Conservation (phyloP, 2,888 invertebrate genomes). For the Lycocerus yunnanus region DNA sequence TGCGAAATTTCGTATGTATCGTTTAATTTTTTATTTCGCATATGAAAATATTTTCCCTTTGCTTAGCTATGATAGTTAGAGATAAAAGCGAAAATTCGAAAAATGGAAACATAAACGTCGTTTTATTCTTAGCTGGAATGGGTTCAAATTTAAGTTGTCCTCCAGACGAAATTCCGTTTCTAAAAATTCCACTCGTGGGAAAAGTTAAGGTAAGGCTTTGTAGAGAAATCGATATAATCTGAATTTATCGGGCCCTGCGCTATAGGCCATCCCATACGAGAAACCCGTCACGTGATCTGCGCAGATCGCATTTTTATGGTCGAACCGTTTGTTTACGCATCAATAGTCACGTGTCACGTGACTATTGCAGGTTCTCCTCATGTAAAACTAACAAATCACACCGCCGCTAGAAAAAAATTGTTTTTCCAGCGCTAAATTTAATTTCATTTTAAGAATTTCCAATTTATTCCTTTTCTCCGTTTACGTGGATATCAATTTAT, state of each 20-base stretch:
- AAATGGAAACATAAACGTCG: background rate
- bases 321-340: background rate
- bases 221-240: background rate
- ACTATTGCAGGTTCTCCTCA: background rate
- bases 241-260: background rate
- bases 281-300: background rate
- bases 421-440: background rate
- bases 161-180: background rate
- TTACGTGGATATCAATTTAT: too few relatives aligned
- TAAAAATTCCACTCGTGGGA: conserved; percentile 1
- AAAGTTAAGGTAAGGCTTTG: conserved; percentile 7
- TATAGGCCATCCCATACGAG: background rate
- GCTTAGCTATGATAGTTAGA: background rate
- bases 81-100: background rate
- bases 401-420: too few relatives aligned
- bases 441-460: background rate
- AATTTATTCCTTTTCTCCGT: too few relatives aligned
- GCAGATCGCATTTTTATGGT: background rate
- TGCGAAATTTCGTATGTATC: background rate
- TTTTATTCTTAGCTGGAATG: conserved; percentile 4
- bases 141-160: background rate
- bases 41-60: background rate
- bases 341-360: background rate
- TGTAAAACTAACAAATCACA: too few relatives aligned
- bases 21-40: background rate